phyloP scores from a whole-genome alignment of 2,113 vertebrate species.

The Diphyllodes magnificus region DNA sequence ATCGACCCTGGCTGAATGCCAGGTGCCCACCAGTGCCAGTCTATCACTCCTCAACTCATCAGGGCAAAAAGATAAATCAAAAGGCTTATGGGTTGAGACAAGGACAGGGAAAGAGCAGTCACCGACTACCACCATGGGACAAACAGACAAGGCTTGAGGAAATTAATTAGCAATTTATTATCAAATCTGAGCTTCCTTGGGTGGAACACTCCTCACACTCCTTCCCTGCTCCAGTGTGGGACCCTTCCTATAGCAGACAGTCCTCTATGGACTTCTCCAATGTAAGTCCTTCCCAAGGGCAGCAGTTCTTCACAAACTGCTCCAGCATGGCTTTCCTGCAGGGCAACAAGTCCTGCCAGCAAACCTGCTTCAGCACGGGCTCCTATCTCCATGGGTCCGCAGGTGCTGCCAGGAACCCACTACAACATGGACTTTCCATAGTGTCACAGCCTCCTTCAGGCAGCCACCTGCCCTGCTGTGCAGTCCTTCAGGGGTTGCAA shows the following conservation, averaged over 20 bases:
- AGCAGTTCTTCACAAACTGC: background rate
- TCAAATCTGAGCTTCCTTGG: background rate
- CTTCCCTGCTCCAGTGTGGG: background rate
- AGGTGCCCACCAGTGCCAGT: background rate
- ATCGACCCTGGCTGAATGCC: background rate
- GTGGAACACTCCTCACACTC: background rate
- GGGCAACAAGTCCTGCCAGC: background rate
- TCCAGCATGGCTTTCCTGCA: too few relatives aligned
- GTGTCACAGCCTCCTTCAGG: background rate
- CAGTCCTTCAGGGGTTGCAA: background rate
- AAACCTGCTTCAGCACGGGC: background rate
- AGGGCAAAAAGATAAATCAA: background rate
- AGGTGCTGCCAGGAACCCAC: background rate
- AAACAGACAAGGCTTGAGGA: background rate
- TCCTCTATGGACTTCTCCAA: background rate
- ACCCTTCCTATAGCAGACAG: background rate
- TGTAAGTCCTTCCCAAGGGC: background rate
- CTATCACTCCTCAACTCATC: background rate
- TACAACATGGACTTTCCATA: background rate
- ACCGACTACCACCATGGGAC: too few relatives aligned
- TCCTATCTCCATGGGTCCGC: accelerated
- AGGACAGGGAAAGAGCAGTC: background rate
- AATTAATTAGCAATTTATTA: background rate
- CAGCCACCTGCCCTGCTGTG: background rate
- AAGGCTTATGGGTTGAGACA: background rate